Evolutionary conservation across 2,797 vertebrate species (phyloP), one percentile per base, ranked within the genome.

Genomic region (Sebastes trivittatus): DNA sequence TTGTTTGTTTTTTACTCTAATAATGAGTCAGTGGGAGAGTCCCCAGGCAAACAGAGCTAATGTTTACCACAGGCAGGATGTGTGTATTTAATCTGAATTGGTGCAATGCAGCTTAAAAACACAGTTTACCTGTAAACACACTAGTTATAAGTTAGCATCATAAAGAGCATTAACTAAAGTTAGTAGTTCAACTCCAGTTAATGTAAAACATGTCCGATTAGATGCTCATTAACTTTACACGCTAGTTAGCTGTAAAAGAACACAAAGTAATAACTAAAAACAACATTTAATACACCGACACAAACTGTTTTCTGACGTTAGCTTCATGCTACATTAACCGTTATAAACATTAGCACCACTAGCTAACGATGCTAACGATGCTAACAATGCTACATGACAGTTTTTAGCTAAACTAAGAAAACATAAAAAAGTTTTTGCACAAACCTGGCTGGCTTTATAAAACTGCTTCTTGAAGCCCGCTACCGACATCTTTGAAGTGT

Each of bases 391-490:
- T 92, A 64, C 83, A 56, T 88, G 83, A 81, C 79, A 93, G 85
- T 85, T 64, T 72, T 62, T 87, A 85, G 79, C 77, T 5, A 6
- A 11, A 65, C 36, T 36, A 82, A 73, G 36, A 88, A 90, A 93
- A 90, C 87, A 36, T 36, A 36, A 38, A 38, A 63, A 63, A 36
- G 59, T 60, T 94, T 95, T 84, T 38, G 55, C 96, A 90, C 96
- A 90, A 94, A 99, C 98, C 98, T 99, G 98, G 73, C 97, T 99
- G 72, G 98, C 98, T 95, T 99, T 99, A 91, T 99, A 99, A 95
- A 99, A 99, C 96, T 99, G 98, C 82, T 99, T 99, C 96, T 98
- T 99, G 66, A 99, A 94, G 80, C 98, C 98, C 78, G 98, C 98
- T 84, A 98, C 98, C 89, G 98, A 99, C 98, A 99, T 99, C 91